phyloP scores from a whole-genome alignment of 2,113 vertebrate genomes.

The Aegypius monachus region DNA sequence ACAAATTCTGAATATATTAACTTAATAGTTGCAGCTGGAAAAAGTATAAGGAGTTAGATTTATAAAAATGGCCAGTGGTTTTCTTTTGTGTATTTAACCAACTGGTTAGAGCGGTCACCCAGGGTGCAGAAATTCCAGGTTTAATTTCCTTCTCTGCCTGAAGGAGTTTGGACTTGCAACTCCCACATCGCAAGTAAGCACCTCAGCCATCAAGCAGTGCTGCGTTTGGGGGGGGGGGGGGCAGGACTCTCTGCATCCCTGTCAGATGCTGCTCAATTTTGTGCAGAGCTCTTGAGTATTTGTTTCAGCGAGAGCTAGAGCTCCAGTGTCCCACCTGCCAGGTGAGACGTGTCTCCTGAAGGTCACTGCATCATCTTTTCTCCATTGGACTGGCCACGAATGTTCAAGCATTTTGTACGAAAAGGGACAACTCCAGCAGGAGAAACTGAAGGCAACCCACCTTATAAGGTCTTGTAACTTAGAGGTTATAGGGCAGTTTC shows the following conservation, averaged over 20 bases:
- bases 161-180: not conserved
- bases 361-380: not conserved
- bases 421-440: not conserved
- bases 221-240: not conserved
- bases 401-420: not conserved
- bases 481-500: not conserved
- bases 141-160: not conserved
- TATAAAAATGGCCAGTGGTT: not conserved
- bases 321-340: not conserved
- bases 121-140: not conserved
- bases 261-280: not conserved
- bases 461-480: not conserved
- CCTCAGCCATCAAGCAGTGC: not conserved
- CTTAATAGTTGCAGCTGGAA: not conserved
- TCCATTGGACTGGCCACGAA: not conserved
- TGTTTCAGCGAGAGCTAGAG: not conserved
- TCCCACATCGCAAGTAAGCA: not conserved
- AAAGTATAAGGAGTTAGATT: not conserved
- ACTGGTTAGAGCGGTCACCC: not conserved
- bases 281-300: not conserved
- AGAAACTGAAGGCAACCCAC: not conserved
- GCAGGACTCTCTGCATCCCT: not conserved
- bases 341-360: not conserved
- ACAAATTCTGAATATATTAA: not conserved
- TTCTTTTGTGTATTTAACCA: not conserved